Evolutionary conservation across 2,113 vertebrate species (phyloP), one percentile per base, ranked within the genome.

Genomic region (Eurystomus gularis): DNA sequence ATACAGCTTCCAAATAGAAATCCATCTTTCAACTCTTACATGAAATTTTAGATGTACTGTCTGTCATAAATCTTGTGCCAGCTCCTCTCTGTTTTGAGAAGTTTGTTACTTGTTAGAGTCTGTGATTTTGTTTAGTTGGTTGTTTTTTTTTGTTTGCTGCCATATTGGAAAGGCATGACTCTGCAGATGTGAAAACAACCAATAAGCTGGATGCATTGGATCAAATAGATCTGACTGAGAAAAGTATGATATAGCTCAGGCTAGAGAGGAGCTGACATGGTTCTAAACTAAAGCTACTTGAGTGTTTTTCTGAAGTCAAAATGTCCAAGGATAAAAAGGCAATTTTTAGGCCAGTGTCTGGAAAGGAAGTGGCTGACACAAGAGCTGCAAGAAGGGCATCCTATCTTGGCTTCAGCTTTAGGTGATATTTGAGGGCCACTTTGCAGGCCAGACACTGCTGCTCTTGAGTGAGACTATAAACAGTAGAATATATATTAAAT

Each of bases 231-330:
- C 65, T 75, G 86, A 76, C 46, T 70, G 79, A 85, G 64, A 39
- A 83, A 90, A 94, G 83, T 31, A 83, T 55, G 39, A 92, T 86
- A 19, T 11, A 82, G 42, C 51, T 92, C 60, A 68, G 49, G 48
- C 51, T 83, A 58, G 39, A 95, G 61, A 28, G 52, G 54, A 88
- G 26, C 69, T 88, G 86, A 60, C 88, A 77, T 6, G 55, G 70
- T 57, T 89, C 69, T 86, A 58, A 88, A 78, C 55, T 83, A 89
- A 86, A 93, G 40, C 51, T 81, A 39, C 51, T 90, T 78, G 48
- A 65, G 51, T 68, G 24, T 44, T 70, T 93, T 88, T 90, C 58
- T 92, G 37, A 94, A 96, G 80, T 69, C 24, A 87, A 68, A 90
- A 68, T 79, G 49, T 65, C 48, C 69, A 68, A n/a, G 46, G 77